Evolutionary conservation across 2,888 invertebrate genomes (phyloP).

Genomic region (Drosophila hamatofila): DNA sequence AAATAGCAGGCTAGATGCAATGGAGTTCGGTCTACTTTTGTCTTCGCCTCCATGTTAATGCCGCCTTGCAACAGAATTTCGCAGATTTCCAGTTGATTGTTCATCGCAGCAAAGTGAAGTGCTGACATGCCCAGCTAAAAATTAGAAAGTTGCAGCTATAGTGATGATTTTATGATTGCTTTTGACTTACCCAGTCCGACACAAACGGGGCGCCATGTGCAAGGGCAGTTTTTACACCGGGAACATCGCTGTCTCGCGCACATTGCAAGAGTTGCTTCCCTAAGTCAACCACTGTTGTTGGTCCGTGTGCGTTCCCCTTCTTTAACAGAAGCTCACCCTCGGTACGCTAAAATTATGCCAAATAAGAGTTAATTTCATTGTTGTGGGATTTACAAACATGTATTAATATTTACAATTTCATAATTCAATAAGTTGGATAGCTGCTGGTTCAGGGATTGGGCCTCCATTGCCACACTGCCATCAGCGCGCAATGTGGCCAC

Average conservation of each 20-base stretch:
- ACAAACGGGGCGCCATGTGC: conserved; percentile 95
- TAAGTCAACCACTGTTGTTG: conserved; percentile 88
- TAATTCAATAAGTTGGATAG: conserved; percentile 78
- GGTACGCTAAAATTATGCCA: conserved; percentile 66
- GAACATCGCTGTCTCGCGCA: conserved; percentile 92
- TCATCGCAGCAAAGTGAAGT: conserved; percentile 93
- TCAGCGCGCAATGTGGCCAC: conserved; percentile 83
- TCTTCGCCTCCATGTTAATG: conserved; percentile 94
- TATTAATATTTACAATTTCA: conserved; percentile 76
- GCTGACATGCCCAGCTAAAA: conserved; percentile 94
- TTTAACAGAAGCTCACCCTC: conserved; percentile 73
- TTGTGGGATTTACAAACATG: neutral
- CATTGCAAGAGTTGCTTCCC: conserved; percentile 93
- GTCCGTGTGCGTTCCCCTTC: conserved; percentile 50
- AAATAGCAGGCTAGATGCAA: conserved; percentile 95
- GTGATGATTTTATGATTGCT: neutral
- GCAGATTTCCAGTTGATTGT: conserved; percentile 92
- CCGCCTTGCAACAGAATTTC: conserved; percentile 94
- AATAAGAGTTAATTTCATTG: neutral
- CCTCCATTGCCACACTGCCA: conserved; percentile 81
- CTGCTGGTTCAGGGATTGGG: conserved; percentile 59
- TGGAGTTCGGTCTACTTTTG: conserved; percentile 96
- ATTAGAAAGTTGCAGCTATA: conserved; percentile 1
- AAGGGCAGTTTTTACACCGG: conserved; percentile 91
- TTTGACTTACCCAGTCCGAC: conserved; percentile 93